Conservation (phyloP, 2,113 vertebrate species). For the Hydropotes inermis region DNA sequence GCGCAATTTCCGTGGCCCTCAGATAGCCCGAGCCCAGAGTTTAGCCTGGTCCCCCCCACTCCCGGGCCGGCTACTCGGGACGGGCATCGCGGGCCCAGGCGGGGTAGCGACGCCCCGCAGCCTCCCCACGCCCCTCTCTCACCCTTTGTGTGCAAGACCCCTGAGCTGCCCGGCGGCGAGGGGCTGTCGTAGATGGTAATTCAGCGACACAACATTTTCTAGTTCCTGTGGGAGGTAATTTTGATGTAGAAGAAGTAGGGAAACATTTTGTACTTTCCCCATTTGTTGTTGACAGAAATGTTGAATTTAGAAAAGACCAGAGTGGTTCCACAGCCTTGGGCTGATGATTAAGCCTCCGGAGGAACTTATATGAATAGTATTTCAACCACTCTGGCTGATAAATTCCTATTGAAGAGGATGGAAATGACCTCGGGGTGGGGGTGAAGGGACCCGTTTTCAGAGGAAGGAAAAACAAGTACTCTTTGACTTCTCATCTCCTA, state of each 20-base stretch:
- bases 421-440: not conserved
- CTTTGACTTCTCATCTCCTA: not conserved
- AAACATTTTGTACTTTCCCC: not conserved
- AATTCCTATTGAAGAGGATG: not conserved
- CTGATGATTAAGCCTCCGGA: not conserved
- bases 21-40: not conserved
- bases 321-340: not conserved
- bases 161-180: fast-evolving
- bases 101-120: not conserved
- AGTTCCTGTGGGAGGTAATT: not conserved
- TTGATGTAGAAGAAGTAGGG: not conserved
- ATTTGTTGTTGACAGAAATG: not conserved
- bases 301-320: not conserved
- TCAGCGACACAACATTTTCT: not conserved
- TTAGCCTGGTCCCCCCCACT: not conserved
- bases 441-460: not conserved
- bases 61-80: no score
- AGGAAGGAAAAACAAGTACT: not conserved
- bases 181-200: not conserved
- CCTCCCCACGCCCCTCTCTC: not conserved
- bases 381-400: not conserved
- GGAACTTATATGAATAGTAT: not conserved
- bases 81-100: not conserved
- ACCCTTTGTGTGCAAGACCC: constrained; percentile 56
- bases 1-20: not conserved